Base-by-base conservation (phyloP, 30 jellyfish, hydroid and myxozoan genomes). In the Chironex yamaguchii region DNA sequence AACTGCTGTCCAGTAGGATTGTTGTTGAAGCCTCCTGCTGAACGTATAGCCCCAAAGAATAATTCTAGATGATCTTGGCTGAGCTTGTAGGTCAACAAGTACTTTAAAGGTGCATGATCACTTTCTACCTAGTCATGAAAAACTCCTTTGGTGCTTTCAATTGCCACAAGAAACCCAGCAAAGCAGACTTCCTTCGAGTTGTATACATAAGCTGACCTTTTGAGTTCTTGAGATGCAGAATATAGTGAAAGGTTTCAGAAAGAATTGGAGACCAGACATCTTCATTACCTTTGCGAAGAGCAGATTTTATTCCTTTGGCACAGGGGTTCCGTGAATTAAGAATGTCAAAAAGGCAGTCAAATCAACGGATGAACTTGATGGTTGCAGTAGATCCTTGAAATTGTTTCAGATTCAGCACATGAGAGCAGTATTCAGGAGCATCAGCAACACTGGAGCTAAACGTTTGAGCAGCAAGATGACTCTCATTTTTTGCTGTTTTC, bases 21-120 rank as follows among this genome's bases (percentile, higher is more conserved):
- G 86, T 89, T 81, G 87, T 89, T 81, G 85, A 33, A 67, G 2
- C 90, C 90, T 0, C 96, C 91, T 0, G 92, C 96, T 9, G 87
- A 74, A 17, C 93, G 74, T 1, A 86, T 65, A 9, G 92, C 96
- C 23, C 93, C 77, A 74, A 86, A 84, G 34, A 29, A 22, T 4
- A 78, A 88, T 88, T 78, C 90, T 27, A 78, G 88, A 58, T 86
- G 96, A 65, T 86, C 92, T 48, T 86, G 93, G 42, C 91, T 67
- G 71, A 89, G 34, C 80, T 89, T 89, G 77, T 89, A 89, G 11
- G 79, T 89, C 71, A 89, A 49, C 52, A 89, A 50, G 71, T 89
- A 81, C 23, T 71, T 81, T 62, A 89, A n/a, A 1, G 91, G 91
- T 17, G 90, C 73, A 0, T 71, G 36, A 1, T 65, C 42, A 14